Base-by-base conservation (phyloP, 92 coral and sea anemone genomes). In the Phenganax marumi region DNA sequence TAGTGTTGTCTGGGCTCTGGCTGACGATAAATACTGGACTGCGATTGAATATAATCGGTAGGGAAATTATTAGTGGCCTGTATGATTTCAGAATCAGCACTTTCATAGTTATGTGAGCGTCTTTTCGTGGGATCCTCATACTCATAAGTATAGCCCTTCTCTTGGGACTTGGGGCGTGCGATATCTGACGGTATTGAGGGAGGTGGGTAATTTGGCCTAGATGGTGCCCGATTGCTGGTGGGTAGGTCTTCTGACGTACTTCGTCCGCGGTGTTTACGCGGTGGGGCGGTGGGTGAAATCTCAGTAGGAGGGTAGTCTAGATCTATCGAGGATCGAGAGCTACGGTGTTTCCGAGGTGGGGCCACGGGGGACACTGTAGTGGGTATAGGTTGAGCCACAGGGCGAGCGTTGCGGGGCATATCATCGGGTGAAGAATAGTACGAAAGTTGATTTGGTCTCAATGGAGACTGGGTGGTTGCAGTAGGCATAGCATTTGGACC, bases 161-260 rank as follows among this genome's bases (percentile, higher is more conserved):
- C 52, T 55, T 53, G 80, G 8, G 80, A 54, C 13, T 26, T 75
- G 58, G 43, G 46, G 48, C 22, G 65, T 12, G 69, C 26, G 56
- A 11, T 17, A 12, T 50, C 17, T 50, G 65, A 56, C 24, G 79
- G 77, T 72, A 52, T 43, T 12, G 62, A 13, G 8, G 83, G 70
- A 3, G 56, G 83, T n/a, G 71, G 72, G 66, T 63, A 17, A 16
- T 46, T 18, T 10, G 83, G 83, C 9, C 52, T 52, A 22, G 64
- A 54, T 21, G 57, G 0, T 52, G 62, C 9, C 3, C 7, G 70
- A 63, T 10, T 12, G 18, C 2, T 70, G 12, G 50, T 43, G 65
- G 14, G 65, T 58, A 6, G 65, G 21, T 58, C 65, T 1, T 6
- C 65, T 1, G 23, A 58, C 1, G 1, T 13, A 58, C 65, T 16